A percentile compares a stretch with the other conserved stretches of the same genome.
These are phyloP conservation scores for Semaprochilodus insignis DNA, from an alignment of 2,797 vertebrate species.

Conservation along the genomic window DNA sequence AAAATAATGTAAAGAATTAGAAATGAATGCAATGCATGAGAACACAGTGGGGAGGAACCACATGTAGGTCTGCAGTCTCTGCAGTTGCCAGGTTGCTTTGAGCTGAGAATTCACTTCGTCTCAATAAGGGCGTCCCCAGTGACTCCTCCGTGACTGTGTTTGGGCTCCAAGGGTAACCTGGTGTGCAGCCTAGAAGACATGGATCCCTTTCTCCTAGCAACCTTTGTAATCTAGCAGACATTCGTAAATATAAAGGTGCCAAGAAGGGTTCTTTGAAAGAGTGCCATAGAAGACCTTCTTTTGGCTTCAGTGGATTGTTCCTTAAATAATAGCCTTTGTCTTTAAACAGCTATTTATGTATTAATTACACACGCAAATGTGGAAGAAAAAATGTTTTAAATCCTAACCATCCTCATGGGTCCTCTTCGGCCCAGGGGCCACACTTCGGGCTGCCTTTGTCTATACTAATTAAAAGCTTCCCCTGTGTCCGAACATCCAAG, in stretches of 20 bases:
- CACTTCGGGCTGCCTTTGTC: too few relatives aligned
- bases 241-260: background rate
- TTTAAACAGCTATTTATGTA: background rate
- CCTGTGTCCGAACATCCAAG: too few relatives aligned
- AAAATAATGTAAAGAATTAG: background rate
- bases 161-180: slow-evolving; percentile 37
- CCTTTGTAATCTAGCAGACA: background rate
- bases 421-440: too few relatives aligned
- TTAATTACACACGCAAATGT: too few relatives aligned
- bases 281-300: too few relatives aligned
- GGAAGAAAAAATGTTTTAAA: too few relatives aligned
- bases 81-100: background rate
- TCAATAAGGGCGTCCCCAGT: slow-evolving; percentile 14
- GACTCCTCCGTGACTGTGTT: slow-evolving; percentile 12
- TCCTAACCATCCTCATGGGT: too few relatives aligned
- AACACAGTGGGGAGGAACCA: background rate
- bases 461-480: too few relatives aligned
- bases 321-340: background rate
- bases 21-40: background rate
- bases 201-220: background rate
- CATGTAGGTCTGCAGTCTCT: background rate
- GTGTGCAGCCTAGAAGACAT: slow-evolving; percentile 32
- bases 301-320: background rate
- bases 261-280: background rate
- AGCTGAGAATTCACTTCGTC: slow-evolving; percentile 1